Evolutionary conservation across 2,113 vertebrate genomes (phyloP).

Genomic region (Apteryx owenii): DNA sequence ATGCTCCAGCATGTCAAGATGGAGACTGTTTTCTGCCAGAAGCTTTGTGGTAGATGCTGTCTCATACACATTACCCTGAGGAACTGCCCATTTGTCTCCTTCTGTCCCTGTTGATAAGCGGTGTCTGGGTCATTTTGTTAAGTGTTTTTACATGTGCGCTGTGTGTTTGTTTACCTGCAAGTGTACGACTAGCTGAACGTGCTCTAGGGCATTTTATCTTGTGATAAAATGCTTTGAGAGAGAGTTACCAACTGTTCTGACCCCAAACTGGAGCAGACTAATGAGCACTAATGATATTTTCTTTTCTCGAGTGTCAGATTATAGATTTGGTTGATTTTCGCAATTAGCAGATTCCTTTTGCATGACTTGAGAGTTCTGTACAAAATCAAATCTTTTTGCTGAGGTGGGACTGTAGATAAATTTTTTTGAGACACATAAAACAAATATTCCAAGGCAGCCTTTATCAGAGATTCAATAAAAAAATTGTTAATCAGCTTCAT

Average conservation of each 20-base stretch:
- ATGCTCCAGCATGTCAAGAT: accelerated
- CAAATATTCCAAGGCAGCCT: background rate
- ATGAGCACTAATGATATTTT: background rate
- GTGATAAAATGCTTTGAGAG: background rate
- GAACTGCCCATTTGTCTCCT: background rate
- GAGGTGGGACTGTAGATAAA: background rate
- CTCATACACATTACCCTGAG: background rate
- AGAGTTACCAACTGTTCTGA: background rate
- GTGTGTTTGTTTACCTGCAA: background rate
- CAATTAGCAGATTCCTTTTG: background rate
- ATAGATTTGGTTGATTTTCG: background rate
- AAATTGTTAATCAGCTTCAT: background rate
- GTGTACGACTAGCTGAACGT: background rate
- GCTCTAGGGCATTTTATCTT: background rate
- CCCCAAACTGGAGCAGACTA: background rate
- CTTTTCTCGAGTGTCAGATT: background rate
- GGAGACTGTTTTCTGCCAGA: accelerated
- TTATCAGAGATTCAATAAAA: background rate
- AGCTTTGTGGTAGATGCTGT: background rate
- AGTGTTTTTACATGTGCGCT: background rate
- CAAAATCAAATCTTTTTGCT: background rate
- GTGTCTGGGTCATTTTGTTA: background rate
- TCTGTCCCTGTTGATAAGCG: background rate
- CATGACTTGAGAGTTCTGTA: background rate
- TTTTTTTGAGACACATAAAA: background rate